phyloP scores from a whole-genome alignment of 2,888 invertebrate species.

The Pantelozetes paolii region DNA sequence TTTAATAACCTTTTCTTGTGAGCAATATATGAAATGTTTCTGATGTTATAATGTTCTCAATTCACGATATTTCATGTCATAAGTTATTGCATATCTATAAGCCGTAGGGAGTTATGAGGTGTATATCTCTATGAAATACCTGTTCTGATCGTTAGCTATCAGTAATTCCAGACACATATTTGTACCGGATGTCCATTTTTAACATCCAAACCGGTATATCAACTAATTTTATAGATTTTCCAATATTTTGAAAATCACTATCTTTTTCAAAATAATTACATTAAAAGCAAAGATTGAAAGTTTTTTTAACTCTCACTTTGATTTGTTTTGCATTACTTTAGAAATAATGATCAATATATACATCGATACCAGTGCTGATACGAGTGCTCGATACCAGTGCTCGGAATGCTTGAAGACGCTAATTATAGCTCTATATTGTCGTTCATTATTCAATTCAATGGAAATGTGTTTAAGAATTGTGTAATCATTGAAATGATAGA shows the following conservation, averaged over 20 bases:
- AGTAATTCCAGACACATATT: constrained; percentile 30
- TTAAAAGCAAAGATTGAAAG: neutral
- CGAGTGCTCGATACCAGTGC: too few relatives aligned
- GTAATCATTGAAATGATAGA: too few relatives aligned
- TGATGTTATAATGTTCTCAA: constrained; percentile 25
- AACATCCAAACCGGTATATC: constrained; percentile 26
- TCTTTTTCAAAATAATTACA: constrained; percentile 4
- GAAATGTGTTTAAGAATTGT: too few relatives aligned
- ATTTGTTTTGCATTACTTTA: neutral
- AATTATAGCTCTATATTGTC: too few relatives aligned
- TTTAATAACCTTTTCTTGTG: neutral
- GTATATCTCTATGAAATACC: constrained; percentile 15
- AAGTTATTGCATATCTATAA: constrained; percentile 29
- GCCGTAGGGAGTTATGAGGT: constrained; percentile 13
- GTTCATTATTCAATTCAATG: too few relatives aligned
- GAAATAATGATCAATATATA: too few relatives aligned
- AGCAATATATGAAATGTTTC: constrained; percentile 15
- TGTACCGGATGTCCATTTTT: constrained; percentile 35
- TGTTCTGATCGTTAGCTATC: constrained; percentile 15
- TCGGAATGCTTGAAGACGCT: too few relatives aligned
- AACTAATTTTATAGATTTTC: constrained; percentile 14
- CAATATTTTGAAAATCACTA: neutral
- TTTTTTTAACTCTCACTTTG: neutral
- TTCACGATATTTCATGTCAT: constrained; percentile 32
- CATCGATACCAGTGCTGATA: too few relatives aligned